Evolutionary conservation across 2,888 invertebrate genomes (phyloP), one percentile per base, ranked within the genome.

Genomic region (Stramonita haemastoma): DNA sequence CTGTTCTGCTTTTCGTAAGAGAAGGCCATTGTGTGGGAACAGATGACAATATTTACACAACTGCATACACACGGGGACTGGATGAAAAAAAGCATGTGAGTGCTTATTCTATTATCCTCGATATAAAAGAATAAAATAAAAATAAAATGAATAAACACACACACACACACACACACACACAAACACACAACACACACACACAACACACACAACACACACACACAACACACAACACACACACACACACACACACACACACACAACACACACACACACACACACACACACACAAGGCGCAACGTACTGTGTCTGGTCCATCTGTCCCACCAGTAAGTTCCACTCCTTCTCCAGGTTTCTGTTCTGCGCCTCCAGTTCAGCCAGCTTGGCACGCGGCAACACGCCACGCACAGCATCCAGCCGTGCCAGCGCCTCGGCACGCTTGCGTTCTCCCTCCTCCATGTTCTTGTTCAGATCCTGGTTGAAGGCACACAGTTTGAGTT

Each of bases 371-470:
- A 95, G 92, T 90, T 95, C 94, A 8, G 89, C 91, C 88, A 94
- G 93, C 90, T 93, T 95, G 83, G 92, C 90, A 56, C 93, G 92
- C 6, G 95, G 94, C 66, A 94, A 89, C n/a, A 95, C 94, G n/a
- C 92, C 88, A 86, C 93, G 93, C 26, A 94, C 91, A 57, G 94
- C 92, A 73, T 98, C 98, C 6, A 98, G 97, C 85, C 97, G 97
- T 93, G 97, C 97, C 1, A 98, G 96, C 91, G 98, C 97, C 92
- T 97, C 96, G 90, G 98, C 96, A 0, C 98, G 97, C 93, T 97
- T 97, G 90, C 93, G 91, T 88, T 95, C 93, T n/a, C 95, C 95
- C 91, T 98, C 98, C 90, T 96, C 96, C 70, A 98, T 95, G 0
- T 98, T 97, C 88, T 92, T 92, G 90, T 94, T 92, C 56, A 95